A percentile compares a stretch with the other conserved stretches of the same genome.
Conservation (phyloP, 2,888 invertebrate genomes). For the Pelosia muscerda region DNA sequence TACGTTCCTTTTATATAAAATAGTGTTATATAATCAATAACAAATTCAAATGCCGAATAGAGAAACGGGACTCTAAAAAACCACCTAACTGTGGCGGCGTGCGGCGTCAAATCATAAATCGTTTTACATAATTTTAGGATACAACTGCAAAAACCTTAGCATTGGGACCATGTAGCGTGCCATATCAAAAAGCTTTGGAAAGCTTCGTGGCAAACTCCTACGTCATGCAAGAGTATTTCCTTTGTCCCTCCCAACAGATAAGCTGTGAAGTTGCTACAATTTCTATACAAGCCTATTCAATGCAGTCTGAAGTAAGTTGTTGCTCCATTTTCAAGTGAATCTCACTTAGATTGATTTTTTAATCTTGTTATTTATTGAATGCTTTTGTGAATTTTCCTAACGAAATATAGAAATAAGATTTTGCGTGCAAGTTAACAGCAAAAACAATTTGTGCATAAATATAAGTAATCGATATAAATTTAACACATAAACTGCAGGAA, state of each 20-base stretch:
- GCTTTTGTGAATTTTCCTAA: neutral
- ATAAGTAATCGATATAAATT: neutral
- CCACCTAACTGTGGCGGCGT: slow-evolving; percentile 13
- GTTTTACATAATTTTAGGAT: slow-evolving; percentile 37
- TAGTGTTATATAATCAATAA: neutral
- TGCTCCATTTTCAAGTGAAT: slow-evolving; percentile 8
- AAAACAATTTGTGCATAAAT: neutral
- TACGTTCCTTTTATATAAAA: too few relatives aligned
- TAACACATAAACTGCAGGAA: slow-evolving; percentile 5
- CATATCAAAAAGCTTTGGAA: slow-evolving; percentile 49
- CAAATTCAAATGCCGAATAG: neutral
- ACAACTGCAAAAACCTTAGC: slow-evolving; percentile 42
- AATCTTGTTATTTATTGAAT: neutral
- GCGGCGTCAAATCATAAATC: slow-evolving; percentile 26
- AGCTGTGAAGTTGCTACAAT: slow-evolving; percentile 40
- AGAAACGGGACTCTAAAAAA: neutral
- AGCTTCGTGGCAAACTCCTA: slow-evolving; percentile 24
- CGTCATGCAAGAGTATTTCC: slow-evolving; percentile 32
- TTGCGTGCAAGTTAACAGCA: too few relatives aligned
- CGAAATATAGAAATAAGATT: too few relatives aligned
- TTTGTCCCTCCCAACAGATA: slow-evolving; percentile 46
- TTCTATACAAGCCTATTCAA: slow-evolving; percentile 37
- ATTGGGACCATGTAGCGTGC: slow-evolving; percentile 38
- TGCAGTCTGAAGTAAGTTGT: slow-evolving; percentile 37
- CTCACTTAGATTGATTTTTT: neutral